Evolutionary conservation across 2,797 vertebrate genomes (phyloP), one percentile per base, ranked within the genome.

Genomic region (Ciconia nigra): DNA sequence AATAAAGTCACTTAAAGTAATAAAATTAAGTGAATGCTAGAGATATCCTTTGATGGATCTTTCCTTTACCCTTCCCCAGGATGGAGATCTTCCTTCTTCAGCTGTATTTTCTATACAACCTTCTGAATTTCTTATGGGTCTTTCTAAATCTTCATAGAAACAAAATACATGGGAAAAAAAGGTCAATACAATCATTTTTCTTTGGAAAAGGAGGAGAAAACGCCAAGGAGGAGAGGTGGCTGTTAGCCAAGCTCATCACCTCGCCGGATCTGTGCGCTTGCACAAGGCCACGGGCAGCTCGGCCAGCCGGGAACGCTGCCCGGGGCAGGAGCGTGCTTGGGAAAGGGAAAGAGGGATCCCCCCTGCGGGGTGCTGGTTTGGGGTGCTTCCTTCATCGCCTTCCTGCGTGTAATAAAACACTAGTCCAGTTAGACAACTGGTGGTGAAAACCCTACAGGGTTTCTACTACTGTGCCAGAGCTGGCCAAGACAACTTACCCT

Each of bases 1-100:
- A 92, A 93, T 95, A 93, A 96, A 95, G 69, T 78, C 78, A 80
- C 84, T 92, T 21, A 21, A 71, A 85, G 91, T 87, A 95, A 93
- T 91, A 95, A 89, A 96, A 92, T 93, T 77, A 91, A 91, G 89
- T 20, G 90, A 79, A 87, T 62, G 90, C 51, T 14, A 5, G 63
- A 91, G 81, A 89, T 73, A 91, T 33, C 83, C 73, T 89, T 87
- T 86, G 92, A 90, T 74, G 81, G 95, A 72, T 94, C 81, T 54
- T 82, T 63, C 83, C 54, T 87, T 79, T 61, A 46, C 54, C 42
- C 69, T 96, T 93, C 63, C 47, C 26, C 0, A 0, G 31, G 31
- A 69, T 44, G 35, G 35, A 71, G 37, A 71, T 22, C 24, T 90
- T 49, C 67, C 71, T 66, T 55, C 80, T 35, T 16, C 46, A 3